Evolutionary conservation across 2,113 vertebrate genomes (phyloP).

Genomic region (Aramus guarauna): DNA sequence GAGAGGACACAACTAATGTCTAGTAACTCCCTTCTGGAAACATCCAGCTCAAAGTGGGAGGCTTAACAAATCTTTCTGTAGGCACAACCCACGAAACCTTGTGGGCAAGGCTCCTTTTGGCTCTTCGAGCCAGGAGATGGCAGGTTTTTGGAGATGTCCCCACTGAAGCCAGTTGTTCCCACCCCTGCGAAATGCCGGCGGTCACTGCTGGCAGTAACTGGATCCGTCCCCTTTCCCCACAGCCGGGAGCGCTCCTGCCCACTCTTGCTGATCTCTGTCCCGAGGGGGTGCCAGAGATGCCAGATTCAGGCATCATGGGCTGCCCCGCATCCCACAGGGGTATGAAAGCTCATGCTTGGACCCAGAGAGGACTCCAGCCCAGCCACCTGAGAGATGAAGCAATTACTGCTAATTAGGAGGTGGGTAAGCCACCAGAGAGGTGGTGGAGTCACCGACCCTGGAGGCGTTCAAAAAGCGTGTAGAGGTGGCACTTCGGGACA

Average conservation of each 20-base stretch:
- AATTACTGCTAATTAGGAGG: neutral
- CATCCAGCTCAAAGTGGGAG: neutral
- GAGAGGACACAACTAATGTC: neutral
- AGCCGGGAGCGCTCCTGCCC: neutral
- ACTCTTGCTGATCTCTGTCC: neutral
- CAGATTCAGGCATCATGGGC: fast-evolving
- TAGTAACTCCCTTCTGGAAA: neutral
- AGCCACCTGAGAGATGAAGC: neutral
- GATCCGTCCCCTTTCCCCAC: fast-evolving
- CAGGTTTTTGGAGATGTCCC: neutral
- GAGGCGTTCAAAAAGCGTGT: too few species aligned
- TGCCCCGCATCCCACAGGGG: neutral
- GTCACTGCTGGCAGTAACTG: neutral
- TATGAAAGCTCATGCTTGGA: fast-evolving
- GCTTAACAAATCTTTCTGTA: neutral
- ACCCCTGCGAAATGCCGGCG: neutral
- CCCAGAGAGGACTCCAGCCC: neutral
- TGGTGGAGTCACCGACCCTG: too few species aligned
- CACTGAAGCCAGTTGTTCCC: neutral
- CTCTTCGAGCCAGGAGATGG: neutral
- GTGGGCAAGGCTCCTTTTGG: neutral
- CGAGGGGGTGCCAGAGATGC: neutral
- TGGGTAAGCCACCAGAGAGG: neutral
- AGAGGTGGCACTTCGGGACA: too few species aligned
- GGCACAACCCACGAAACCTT: neutral